Base-by-base conservation (phyloP, 92 coral and sea anemone species). In the Zoanthus sansibaricus region DNA sequence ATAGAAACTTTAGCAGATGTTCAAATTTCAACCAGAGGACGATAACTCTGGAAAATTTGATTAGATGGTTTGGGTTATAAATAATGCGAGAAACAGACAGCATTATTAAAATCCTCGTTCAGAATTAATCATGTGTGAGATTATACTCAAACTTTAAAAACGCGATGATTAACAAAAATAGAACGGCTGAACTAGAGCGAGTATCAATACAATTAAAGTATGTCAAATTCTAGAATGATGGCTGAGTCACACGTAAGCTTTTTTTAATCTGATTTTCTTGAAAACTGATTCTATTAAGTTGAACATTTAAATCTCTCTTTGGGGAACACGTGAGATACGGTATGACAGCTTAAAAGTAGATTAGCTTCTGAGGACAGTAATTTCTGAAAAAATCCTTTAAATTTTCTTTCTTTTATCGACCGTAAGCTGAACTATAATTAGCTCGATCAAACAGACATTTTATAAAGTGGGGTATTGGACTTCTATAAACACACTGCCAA, bases 51-150 rank as follows among this genome's bases (percentile, higher is more conserved):
- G 46, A 52, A 76, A 76, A 76, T 25, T 30, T 76, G 82, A 52
- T 21, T 30, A 76, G 52, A 76, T 51, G 68, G 67, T 31, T 52
- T 21, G 33, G 61, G 67, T 44, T 33, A 55, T 76, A 76, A 76
- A 14, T 76, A 30, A 32, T 54, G 68, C 67, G 13, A 25, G 49
- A 21, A 46, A 52, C 47, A 55, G 13, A 54, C 64, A 76, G 42
- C 47, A 54, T 14, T 10, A 6, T 75, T 76, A 76, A 76, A 52
- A 16, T 25, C 66, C 64, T 76, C 21, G 14, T 13, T 15, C 42
- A 58, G 45, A 49, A 10, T 21, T 30, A 51, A 62, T 54, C 67
- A 20, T 13, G 67, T 55, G 45, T 30, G 74, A 69, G 45, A 69
- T 69, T 69, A 62, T 7, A 44, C 32, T 20, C 30, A 69, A 69